These are phyloP conservation scores for Drosophila vallismaia DNA, from an alignment of 2,888 invertebrate genomes.

Conservation along the genomic window DNA sequence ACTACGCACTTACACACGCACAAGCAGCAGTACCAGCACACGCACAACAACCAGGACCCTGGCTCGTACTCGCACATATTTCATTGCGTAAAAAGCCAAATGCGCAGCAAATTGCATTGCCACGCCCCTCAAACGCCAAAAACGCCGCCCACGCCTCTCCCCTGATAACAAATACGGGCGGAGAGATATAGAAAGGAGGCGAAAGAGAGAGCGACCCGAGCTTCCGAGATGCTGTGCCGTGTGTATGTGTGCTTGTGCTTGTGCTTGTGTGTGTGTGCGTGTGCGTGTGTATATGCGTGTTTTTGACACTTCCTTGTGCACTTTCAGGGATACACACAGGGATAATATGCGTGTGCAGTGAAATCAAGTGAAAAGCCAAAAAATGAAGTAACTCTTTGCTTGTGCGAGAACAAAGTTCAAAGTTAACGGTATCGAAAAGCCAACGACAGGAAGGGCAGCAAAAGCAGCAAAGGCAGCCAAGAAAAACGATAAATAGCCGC, in stretches of 20 bases:
- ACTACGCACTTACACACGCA: slow-evolving; percentile 61
- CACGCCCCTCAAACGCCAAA: slow-evolving; percentile 59
- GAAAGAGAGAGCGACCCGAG: slow-evolving; percentile 5
- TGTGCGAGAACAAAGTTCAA: neutral
- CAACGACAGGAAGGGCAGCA: slow-evolving; percentile 35
- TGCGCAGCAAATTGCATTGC: slow-evolving; percentile 76
- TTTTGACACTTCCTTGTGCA: slow-evolving; percentile 54
- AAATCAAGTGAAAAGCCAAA: slow-evolving; percentile 58
- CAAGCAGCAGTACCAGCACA: neutral
- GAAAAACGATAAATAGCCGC: slow-evolving; percentile 1
- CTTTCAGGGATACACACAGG: slow-evolving; percentile 77
- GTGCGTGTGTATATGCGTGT: slow-evolving; percentile 37
- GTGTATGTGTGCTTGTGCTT: slow-evolving; percentile 20
- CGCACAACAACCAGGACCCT: slow-evolving; percentile 1
- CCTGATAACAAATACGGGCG: neutral
- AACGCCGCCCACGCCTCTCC: slow-evolving; percentile 41
- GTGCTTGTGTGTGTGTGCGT: slow-evolving; percentile 24
- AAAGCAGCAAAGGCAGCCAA: slow-evolving; percentile 8
- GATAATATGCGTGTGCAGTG: slow-evolving; percentile 57
- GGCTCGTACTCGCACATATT: slow-evolving; percentile 5
- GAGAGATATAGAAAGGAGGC: neutral
- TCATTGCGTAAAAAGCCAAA: slow-evolving; percentile 73
- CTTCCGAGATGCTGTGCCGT: slow-evolving; percentile 22
- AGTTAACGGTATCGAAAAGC: slow-evolving; percentile 1
- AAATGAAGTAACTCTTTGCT: slow-evolving; percentile 16